phyloP scores from a whole-genome alignment of 2,888 invertebrate genomes.

The Resseliella maxima region DNA sequence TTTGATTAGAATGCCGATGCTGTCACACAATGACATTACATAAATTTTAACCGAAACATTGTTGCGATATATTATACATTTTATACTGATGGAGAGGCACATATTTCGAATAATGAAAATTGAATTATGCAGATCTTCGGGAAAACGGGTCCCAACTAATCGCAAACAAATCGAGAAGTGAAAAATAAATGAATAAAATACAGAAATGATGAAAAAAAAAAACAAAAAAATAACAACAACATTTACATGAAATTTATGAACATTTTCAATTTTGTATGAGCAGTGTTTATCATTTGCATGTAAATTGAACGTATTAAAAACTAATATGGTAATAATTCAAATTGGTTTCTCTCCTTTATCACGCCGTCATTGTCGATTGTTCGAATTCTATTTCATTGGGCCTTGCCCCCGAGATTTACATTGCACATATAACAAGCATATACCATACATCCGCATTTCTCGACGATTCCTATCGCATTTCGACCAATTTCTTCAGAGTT shows the following conservation, averaged over 20 bases:
- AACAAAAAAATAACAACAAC: neutral
- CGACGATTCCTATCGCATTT: no score
- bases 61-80: neutral
- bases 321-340: constrained; percentile 55
- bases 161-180: neutral
- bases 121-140: neutral
- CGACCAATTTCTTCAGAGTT: no score
- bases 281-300: constrained; percentile 43
- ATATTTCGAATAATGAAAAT: neutral
- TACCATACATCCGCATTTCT: no score
- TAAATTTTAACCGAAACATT: neutral
- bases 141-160: neutral
- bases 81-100: neutral
- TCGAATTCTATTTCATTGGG: neutral
- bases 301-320: constrained; percentile 55
- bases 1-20: neutral
- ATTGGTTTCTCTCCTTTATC: constrained; percentile 46
- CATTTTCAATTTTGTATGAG: constrained; percentile 52
- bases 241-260: constrained; percentile 54
- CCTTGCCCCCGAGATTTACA: no score
- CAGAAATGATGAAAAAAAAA: no score
- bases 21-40: neutral
- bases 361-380: constrained; percentile 1
- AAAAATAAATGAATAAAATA: neutral
- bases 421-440: no score